phyloP scores from a whole-genome alignment of 2,797 vertebrate genomes.

The Carduelis carduelis region DNA sequence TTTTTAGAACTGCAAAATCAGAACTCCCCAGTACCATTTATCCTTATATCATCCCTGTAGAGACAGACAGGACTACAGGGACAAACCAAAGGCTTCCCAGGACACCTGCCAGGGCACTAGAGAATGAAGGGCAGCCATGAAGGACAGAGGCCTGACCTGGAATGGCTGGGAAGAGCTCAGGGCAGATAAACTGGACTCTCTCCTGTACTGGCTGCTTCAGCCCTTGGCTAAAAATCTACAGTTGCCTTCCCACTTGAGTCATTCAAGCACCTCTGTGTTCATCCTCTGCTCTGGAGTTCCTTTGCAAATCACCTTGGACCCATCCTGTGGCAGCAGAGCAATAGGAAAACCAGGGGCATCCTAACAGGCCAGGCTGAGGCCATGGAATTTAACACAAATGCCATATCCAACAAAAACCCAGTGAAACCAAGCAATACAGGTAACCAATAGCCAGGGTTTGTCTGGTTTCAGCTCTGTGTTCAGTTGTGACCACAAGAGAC shows the following conservation, averaged over 20 bases:
- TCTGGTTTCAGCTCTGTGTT: neutral
- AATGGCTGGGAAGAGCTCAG: neutral
- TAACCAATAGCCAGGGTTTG: neutral
- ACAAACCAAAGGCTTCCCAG: neutral
- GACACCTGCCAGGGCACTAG: neutral
- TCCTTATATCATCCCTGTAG: neutral
- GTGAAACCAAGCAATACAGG: neutral
- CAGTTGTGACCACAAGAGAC: neutral
- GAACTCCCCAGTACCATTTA: neutral
- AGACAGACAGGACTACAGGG: neutral
- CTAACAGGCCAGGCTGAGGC: fast-evolving
- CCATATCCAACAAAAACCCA: neutral
- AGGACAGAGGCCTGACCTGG: neutral
- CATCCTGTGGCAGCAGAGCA: neutral
- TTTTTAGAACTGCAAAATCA: neutral
- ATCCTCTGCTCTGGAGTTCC: neutral
- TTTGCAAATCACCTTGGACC: neutral
- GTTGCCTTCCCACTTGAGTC: neutral
- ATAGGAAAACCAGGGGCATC: neutral
- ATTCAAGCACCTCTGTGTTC: neutral
- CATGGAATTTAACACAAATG: neutral
- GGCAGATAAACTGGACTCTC: neutral
- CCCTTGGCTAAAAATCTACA: neutral
- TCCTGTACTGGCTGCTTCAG: neutral
- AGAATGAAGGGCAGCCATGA: too few relatives aligned